These are phyloP conservation scores for Leptura quadrifasciata DNA, from an alignment of 2,888 invertebrate genomes.

Conservation along the genomic window DNA sequence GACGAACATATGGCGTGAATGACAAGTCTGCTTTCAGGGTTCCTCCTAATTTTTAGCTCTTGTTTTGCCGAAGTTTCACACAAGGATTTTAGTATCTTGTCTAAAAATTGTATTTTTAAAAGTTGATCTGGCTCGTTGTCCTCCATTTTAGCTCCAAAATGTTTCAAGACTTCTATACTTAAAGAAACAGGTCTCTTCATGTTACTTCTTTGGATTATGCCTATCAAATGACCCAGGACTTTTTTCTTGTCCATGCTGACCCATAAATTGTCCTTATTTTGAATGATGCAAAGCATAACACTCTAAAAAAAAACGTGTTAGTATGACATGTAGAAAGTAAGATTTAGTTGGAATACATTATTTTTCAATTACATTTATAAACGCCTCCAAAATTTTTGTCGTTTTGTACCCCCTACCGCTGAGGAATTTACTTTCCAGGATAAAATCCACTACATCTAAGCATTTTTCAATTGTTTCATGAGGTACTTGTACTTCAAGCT, in stretches of 20 bases:
- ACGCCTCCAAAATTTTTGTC: slow-evolving; percentile 60
- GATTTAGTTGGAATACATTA: background rate
- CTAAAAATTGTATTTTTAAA: slow-evolving; percentile 57
- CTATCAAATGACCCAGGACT: slow-evolving; percentile 47
- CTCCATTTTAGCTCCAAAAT: slow-evolving; percentile 51
- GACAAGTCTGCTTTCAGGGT: slow-evolving; percentile 63
- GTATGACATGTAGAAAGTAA: background rate
- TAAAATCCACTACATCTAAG: slow-evolving; percentile 44
- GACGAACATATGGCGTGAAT: slow-evolving; percentile 62
- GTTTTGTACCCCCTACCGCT: slow-evolving; percentile 44
- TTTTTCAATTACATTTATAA: slow-evolving; percentile 59
- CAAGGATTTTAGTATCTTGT: slow-evolving; percentile 55
- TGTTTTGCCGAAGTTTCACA: slow-evolving; percentile 38
- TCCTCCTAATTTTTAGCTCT: slow-evolving; percentile 61
- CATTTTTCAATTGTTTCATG: slow-evolving; percentile 45
- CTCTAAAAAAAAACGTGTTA: slow-evolving; percentile 50
- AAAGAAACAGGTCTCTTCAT: slow-evolving; percentile 62
- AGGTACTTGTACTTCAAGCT: slow-evolving; percentile 34
- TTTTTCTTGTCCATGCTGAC: slow-evolving; percentile 47
- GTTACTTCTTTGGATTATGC: slow-evolving; percentile 62
- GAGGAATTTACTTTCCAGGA: slow-evolving; percentile 46
- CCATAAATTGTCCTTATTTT: slow-evolving; percentile 45
- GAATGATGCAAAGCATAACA: slow-evolving; percentile 49
- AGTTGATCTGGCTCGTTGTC: slow-evolving; percentile 46
- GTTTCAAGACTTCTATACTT: slow-evolving; percentile 55